Evolutionary conservation across 2,888 invertebrate genomes (phyloP), one percentile per base, ranked within the genome.

Genomic region (Saturnia pavonia): DNA sequence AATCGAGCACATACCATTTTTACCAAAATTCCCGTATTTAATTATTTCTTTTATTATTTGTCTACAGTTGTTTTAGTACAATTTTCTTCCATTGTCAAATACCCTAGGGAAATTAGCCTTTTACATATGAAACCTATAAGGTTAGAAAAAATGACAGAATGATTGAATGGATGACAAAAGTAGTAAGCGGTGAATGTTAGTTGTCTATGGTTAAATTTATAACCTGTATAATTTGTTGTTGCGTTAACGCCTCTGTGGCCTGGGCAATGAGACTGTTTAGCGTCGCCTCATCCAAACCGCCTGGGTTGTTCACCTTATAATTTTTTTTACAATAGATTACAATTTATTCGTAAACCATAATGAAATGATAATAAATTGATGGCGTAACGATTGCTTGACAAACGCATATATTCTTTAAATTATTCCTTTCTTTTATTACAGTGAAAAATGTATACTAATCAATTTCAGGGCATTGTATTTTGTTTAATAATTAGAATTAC

Each of bases 201-300:
- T 51, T 51, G 40, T 42, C n/a, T 27, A 43, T 70, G 45, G 51
- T 68, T 68, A 34, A 75, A 72, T 77, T 72, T 79, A 73, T 90
- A 91, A 94, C 94, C 94, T 94, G 94, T 80, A 94, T 94, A 70
- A 93, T 92, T 87, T 94, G 94, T 84, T 94, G 94, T 89, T 94
- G 94, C 68, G 91, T 91, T 85, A 94, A 92, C 85, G 94, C 94
- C 87, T 94, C 94, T 85, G 92, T 94, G 79, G 94, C 94, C 85
- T 94, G 94, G 68, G 94, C 85, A 80, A 94, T 94, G 84, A 94
- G 91, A 84, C 86, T 92, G 91, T 93, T 94, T 83, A 94, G 84
- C 76, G 94, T 94, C 78, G 91, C 91, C 84, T 94, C 94, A 87
- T 94, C 94, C 87, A 94, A 81, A 67, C 91, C 94, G 68, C 88